Evolutionary conservation across 2,888 invertebrate species (phyloP).

Genomic region (Hermaeophaga mercurialis): DNA sequence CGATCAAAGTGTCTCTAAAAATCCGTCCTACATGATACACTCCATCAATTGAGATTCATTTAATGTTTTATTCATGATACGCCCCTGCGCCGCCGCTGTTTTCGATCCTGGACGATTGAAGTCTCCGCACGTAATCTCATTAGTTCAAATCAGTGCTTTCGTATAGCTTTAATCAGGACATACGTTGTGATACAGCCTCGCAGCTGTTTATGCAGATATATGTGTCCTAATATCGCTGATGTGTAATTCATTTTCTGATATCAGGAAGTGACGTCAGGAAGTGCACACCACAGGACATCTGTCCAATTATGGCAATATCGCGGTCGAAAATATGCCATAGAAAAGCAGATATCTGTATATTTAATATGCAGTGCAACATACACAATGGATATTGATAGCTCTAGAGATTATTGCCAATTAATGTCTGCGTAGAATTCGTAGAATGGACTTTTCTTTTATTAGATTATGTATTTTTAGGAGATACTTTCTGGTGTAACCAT

Average conservation of each 20-base stretch:
- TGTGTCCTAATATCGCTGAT: slow-evolving; percentile 36
- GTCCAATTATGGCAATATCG: slow-evolving; percentile 24
- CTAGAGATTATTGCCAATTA: slow-evolving; percentile 3
- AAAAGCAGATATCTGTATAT: slow-evolving; percentile 18
- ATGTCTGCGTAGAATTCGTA: neutral
- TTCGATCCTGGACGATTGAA: slow-evolving; percentile 24
- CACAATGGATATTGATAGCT: slow-evolving; percentile 18
- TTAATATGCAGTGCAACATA: neutral
- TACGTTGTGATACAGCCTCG: slow-evolving; percentile 38
- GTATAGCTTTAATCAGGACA: slow-evolving; percentile 43
- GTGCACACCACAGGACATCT: slow-evolving; percentile 25
- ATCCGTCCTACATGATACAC: slow-evolving; percentile 26
- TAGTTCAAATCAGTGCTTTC: slow-evolving; percentile 44
- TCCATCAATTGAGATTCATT: slow-evolving; percentile 31
- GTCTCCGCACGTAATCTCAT: slow-evolving; percentile 43
- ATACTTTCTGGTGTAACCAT: too few species aligned
- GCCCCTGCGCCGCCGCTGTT: slow-evolving; percentile 19
- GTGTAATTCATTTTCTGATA: slow-evolving; percentile 35
- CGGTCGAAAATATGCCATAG: slow-evolving; percentile 12
- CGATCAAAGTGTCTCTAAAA: slow-evolving; percentile 24
- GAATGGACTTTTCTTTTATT: too few species aligned
- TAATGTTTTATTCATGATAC: slow-evolving; percentile 30
- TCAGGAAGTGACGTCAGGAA: slow-evolving; percentile 33
- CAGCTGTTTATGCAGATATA: slow-evolving; percentile 28
- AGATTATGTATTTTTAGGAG: too few species aligned